Evolutionary conservation across 2,888 invertebrate genomes (phyloP), one percentile per base, ranked within the genome.

Genomic region (Autographa pulchrina): DNA sequence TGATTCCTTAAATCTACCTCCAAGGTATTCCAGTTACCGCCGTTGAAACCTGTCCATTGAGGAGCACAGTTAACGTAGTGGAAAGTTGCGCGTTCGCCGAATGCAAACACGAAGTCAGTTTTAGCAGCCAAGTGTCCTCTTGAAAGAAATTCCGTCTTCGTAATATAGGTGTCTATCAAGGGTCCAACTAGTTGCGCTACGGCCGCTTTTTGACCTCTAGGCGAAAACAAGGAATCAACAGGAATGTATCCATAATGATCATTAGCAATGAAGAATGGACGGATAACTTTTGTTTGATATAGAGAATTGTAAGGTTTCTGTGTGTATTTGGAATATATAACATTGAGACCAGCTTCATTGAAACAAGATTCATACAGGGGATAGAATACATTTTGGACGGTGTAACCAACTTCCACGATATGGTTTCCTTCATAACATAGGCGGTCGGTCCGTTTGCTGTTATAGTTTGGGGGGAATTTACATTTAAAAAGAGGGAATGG

Each of bases 11-110:
- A 85, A 75, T 95, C 94, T 0, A 91, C 90, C 86, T 97, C 97
- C 9, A 97, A 78, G 0, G 92, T 92, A 74, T 96, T 96, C 97
- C 97, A 97, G 81, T 97, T 97, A 0, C 96, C 96, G 0, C 94
- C 95, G 77, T 97, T 97, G 77, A 97, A 96, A 0, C 94, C 94
- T 25, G 96, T 96, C 97, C 97, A 97, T 74, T 97, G 97, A 0
- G 97, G 97, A 0, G 97, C 97, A 2, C 96, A 96, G 85, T 97
- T 97, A 0, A 97, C 91, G 75, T 96, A 97, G 85, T 97, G 97
- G 82, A 97, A 97, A 0, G 97, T 97, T 0, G 96, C 94, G 11
- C 95, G 92, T 82, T 97, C 97, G 59, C 96, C 96, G 61, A 96
- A 92, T 0, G 96, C 96, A 72, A 96, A 97, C 0, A 96, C 93